Evolutionary conservation across 2,113 vertebrate species (phyloP), one percentile per base, ranked within the genome.

Genomic region (Microcebus tavaratra): DNA sequence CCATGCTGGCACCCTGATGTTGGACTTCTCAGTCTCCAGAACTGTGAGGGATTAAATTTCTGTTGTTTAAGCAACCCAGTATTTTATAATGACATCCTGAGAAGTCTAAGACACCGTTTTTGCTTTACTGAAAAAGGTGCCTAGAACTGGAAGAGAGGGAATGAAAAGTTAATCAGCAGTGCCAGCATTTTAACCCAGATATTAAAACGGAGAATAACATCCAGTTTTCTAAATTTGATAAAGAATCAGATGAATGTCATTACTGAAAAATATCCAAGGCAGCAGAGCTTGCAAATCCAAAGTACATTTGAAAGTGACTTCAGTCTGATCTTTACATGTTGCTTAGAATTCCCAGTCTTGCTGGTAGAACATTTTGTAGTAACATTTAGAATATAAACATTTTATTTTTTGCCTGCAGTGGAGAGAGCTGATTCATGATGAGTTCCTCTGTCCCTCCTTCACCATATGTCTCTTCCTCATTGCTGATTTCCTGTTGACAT

Each of bases 401-500:
- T 96, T 81, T 89, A 87, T 97, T 95, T 96, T 78, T 94, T 31
- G 34, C 82, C 91, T 91, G 36, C 93, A 72, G 53, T n/a, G 85
- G 75, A 94, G 94, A 92, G 82, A 75, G 85, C 96, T 95, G 97
- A 91, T 76, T 97, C 96, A 97, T 10, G 36, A 73, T 59, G 73
- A 55, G 39, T 57, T 42, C 55, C 36, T 53, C 94, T 21, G n/a
- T 59, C 75, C 76, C 50, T 88, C 50, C 72, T 34, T 75, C 34
- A 59, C 96, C 95, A 89, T 94, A 90, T 96, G 53, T 81, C 63
- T 88, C 80, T 83, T 91, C 63, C 84, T 92, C 39, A 5, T 67
- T 95, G 86, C 93, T 91, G 95, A 95, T 93, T 98, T 98, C 96
- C 91, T 95, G 79, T 96, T 96, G 95, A 95, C 87, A 93, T 97